Evolutionary conservation across 1,140 invertebrate species (phyloP), one percentile per base, ranked within the genome.

Genomic region (Macrocentrus cingulum): DNA sequence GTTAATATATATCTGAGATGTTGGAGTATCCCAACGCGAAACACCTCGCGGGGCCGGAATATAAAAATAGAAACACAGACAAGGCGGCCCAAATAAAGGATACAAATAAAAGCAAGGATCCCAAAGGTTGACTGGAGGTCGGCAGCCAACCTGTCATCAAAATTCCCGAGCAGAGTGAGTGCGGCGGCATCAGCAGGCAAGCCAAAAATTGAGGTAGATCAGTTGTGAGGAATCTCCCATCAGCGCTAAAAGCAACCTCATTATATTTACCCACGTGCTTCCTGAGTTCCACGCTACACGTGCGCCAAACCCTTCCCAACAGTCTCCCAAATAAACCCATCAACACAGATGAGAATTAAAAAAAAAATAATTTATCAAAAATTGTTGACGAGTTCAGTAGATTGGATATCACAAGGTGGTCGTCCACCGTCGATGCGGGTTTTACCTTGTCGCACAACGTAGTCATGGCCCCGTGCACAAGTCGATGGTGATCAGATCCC

Each of bases 381-480:
- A 29, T 29, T 29, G 25, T 29, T 29, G 23, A 49, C 48, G 53
- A 58, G 48, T 32, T 25, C 13, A 18, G n/a, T n/a, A n/a, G n/a
- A n/a, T n/a, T n/a, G n/a, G n/a, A n/a, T n/a, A n/a, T n/a, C n/a
- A n/a, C n/a, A n/a, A n/a, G n/a, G n/a, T n/a, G 20, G 44, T 29
- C 23, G 6, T 54, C 16, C 32, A 20, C 15, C 34, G 56, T 36
- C 18, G 15, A 44, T 56, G 54, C 32, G 56, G 54, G 65, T 60
- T n/a, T 69, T 67, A 70, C 68, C 70, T 73, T 70, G 68, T 66
- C 63, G 67, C 68, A n/a, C n/a, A 74, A 74, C 60, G 69, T 72
- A 68, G 70, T 72, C 69, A 72, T 69, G 72, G 70, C 63, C 69
- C 66, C 63, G 55, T 59, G 49, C 23, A 29, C 60, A 59, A 44